These are phyloP conservation scores for Protaetia brevitarsis DNA, from an alignment of 1,140 invertebrate species.

Conservation along the genomic window DNA sequence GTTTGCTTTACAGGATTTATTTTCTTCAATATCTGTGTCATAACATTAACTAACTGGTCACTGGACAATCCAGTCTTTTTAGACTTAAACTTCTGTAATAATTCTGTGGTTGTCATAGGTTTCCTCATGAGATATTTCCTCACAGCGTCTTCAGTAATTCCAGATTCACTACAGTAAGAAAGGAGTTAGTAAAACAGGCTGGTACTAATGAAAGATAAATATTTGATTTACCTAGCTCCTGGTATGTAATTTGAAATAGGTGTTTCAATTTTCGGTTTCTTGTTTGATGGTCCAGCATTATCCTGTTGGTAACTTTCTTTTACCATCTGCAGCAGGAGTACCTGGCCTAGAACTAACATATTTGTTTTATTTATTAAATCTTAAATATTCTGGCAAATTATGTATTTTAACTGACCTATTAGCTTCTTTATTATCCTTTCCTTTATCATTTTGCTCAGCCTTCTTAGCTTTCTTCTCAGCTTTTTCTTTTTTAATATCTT, in stretches of 20 bases:
- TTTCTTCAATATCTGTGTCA: slow-evolving; percentile 91
- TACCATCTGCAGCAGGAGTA: slow-evolving; percentile 55
- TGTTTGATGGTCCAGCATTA: slow-evolving; percentile 48
- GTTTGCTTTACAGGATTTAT: slow-evolving; percentile 92
- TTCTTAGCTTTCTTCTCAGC: slow-evolving; percentile 52
- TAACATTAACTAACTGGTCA: slow-evolving; percentile 86
- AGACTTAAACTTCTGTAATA: slow-evolving; percentile 92
- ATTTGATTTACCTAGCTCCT: slow-evolving; percentile 47
- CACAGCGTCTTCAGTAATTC: slow-evolving; percentile 92
- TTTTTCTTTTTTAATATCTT: slow-evolving; percentile 55
- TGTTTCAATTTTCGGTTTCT: slow-evolving; percentile 61
- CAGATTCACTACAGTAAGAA: slow-evolving; percentile 67
- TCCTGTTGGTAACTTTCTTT: slow-evolving; percentile 38
- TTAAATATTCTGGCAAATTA: too few relatives aligned
- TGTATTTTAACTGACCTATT: neutral
- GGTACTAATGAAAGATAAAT: neutral
- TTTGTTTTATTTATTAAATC: neutral
- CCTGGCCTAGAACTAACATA: slow-evolving; percentile 59
- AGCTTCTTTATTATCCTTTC: slow-evolving; percentile 41
- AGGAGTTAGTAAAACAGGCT: neutral
- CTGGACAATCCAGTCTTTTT: slow-evolving; percentile 88
- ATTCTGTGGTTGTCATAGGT: slow-evolving; percentile 93
- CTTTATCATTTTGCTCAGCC: slow-evolving; percentile 49
- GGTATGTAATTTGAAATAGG: slow-evolving; percentile 48
- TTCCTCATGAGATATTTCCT: slow-evolving; percentile 89